These are phyloP conservation scores for Micronisus gabar DNA, from an alignment of 2,113 vertebrate genomes.

Conservation along the genomic window DNA sequence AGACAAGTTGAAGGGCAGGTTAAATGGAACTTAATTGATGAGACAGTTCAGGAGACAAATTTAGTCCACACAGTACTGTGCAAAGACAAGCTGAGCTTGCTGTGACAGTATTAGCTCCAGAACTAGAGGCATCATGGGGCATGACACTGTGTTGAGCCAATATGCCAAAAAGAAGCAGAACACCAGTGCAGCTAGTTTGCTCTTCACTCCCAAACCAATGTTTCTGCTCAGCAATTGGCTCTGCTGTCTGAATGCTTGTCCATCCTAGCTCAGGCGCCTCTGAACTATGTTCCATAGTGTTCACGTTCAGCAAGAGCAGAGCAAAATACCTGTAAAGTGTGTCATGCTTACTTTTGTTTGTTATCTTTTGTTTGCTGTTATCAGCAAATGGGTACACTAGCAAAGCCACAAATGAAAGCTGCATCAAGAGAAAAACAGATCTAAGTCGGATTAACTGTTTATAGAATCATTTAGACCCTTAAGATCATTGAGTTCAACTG, in stretches of 20 bases:
- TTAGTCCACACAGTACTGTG: background rate
- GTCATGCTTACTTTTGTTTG: background rate
- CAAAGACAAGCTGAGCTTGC: slow-evolving; percentile 9
- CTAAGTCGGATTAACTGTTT: background rate
- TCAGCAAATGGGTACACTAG: background rate
- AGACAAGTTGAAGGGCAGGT: slow-evolving; percentile 47
- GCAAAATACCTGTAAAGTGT: background rate
- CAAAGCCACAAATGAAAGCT: background rate
- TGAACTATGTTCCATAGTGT: background rate
- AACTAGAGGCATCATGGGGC: background rate
- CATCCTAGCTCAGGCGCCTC: background rate
- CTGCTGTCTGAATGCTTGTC: background rate
- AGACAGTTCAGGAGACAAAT: background rate
- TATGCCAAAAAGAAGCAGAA: background rate
- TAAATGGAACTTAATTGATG: slow-evolving; percentile 31
- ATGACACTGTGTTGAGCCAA: background rate
- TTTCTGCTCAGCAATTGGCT: background rate
- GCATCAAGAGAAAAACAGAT: background rate
- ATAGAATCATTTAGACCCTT: background rate
- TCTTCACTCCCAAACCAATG: background rate
- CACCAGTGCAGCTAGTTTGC: background rate
- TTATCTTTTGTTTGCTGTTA: background rate
- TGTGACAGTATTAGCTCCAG: background rate
- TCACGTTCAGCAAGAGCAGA: background rate
- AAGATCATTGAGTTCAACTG: background rate